phyloP scores from a whole-genome alignment of 2,888 invertebrate genomes.

The Herminia tarsipennalis region DNA sequence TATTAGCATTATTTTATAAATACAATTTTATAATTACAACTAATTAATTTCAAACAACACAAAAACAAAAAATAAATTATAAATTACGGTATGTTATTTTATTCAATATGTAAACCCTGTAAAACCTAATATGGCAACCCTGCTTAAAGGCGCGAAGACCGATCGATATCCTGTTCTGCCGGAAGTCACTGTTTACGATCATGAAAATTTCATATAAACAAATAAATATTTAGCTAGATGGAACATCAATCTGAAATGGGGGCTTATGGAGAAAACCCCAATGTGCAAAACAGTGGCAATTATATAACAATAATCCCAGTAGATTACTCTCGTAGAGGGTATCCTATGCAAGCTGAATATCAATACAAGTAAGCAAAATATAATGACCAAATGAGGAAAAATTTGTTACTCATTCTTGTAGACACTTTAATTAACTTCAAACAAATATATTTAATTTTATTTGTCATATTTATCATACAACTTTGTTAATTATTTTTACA shows the following conservation, averaged over 20 bases:
- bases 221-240: conserved; percentile 55
- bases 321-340: conserved; percentile 84
- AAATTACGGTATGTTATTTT: no score
- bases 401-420: not conserved
- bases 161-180: conserved; percentile 66
- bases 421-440: no score
- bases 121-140: conserved; percentile 52
- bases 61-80: no score
- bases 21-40: no score
- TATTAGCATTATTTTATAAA: no score
- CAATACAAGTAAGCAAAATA: conserved; percentile 83
- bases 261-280: conserved; percentile 78
- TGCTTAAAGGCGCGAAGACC: conserved; percentile 57
- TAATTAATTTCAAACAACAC: no score
- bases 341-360: conserved; percentile 85
- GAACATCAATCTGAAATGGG: conserved; percentile 81
- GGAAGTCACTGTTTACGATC: conserved; percentile 26
- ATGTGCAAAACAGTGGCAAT: conserved; percentile 81
- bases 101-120: no score
- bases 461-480: not conserved
- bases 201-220: conserved; percentile 30
- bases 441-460: not conserved
- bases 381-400: no score
- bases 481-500: conserved; percentile 42
- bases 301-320: conserved; percentile 87